Evolutionary conservation across 2,797 vertebrate species (phyloP).

Genomic region (Gobio occitaniae): DNA sequence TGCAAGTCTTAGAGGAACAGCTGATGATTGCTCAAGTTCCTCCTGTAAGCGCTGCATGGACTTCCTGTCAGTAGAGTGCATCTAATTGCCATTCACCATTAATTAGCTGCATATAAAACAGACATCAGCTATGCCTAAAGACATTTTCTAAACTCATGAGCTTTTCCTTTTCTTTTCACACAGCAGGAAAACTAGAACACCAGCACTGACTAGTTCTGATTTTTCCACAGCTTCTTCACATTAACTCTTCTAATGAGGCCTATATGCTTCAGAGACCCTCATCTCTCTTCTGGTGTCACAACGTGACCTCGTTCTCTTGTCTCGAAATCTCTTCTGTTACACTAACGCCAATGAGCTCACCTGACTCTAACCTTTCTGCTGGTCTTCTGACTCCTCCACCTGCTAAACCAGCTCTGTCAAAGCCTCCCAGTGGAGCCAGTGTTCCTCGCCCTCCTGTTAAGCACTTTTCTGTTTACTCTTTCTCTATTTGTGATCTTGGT

Average conservation of each 20-base stretch:
- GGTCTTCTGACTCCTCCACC: constrained; percentile 89
- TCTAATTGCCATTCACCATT: not conserved
- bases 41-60: constrained; percentile 81
- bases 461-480: constrained; percentile 46
- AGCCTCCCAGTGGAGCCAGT: constrained; percentile 81
- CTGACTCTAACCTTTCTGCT: constrained; percentile 87
- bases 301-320: constrained; percentile 86
- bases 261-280: constrained; percentile 87
- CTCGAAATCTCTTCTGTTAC: constrained; percentile 92
- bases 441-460: constrained; percentile 89
- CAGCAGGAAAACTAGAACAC: not conserved
- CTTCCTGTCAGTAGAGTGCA: not conserved
- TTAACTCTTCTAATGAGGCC: constrained; percentile 84
- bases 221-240: constrained; percentile 87
- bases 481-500: constrained; percentile 17
- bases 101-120: constrained; percentile 7
- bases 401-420: constrained; percentile 83
- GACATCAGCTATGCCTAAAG: not conserved
- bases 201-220: constrained; percentile 76
- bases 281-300: constrained; percentile 90
- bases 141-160: not conserved
- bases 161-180: not conserved
- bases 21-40: constrained; percentile 87
- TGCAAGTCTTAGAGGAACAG: constrained; percentile 92
- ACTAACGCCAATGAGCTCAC: constrained; percentile 89